phyloP scores from a whole-genome alignment of 1,140 invertebrate genomes.

The Zaprionus taronus region DNA sequence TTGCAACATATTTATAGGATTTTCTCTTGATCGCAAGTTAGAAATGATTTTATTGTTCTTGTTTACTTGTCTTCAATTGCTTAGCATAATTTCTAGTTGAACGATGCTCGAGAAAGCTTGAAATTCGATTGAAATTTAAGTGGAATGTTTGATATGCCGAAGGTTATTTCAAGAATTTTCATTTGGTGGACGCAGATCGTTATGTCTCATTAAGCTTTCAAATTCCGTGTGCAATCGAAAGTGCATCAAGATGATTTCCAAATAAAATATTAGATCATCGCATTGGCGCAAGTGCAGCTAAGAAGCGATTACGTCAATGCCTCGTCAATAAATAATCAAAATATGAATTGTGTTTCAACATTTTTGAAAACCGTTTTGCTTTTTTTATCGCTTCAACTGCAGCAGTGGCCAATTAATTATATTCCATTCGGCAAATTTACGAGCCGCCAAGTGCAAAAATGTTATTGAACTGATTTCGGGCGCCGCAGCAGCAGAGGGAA shows the following conservation, averaged over 20 bases:
- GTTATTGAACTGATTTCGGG: conserved; percentile 79
- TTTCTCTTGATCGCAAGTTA: conserved; percentile 45
- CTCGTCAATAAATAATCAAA: conserved; percentile 34
- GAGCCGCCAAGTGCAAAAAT: conserved; percentile 69
- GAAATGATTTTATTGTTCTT: conserved; percentile 69
- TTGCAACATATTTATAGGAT: conserved; percentile 57
- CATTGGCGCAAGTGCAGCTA: conserved; percentile 32
- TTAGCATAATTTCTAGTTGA: conserved; percentile 7
- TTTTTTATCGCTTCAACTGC: conserved; percentile 51
- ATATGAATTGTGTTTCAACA: conserved; percentile 14
- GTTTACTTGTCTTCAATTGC: conserved; percentile 54
- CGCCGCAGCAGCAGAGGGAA: conserved; percentile 41
- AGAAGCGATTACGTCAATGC: conserved; percentile 53
- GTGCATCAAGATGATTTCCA: conserved; percentile 23
- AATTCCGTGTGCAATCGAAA: conserved; percentile 14
- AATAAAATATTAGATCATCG: conserved; percentile 16
- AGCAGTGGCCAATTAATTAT: conserved; percentile 78
- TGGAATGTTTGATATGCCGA: conserved; percentile 6
- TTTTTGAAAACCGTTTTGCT: conserved; percentile 24
- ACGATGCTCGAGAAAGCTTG: not conserved
- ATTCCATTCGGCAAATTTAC: conserved; percentile 71
- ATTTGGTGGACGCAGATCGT: conserved; percentile 14
- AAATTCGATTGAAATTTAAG: conserved; percentile 6
- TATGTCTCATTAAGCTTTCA: conserved; percentile 20
- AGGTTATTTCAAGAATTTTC: conserved; percentile 19